Evolutionary conservation across 2,888 invertebrate species (phyloP).

Genomic region (Microchrysa polita): DNA sequence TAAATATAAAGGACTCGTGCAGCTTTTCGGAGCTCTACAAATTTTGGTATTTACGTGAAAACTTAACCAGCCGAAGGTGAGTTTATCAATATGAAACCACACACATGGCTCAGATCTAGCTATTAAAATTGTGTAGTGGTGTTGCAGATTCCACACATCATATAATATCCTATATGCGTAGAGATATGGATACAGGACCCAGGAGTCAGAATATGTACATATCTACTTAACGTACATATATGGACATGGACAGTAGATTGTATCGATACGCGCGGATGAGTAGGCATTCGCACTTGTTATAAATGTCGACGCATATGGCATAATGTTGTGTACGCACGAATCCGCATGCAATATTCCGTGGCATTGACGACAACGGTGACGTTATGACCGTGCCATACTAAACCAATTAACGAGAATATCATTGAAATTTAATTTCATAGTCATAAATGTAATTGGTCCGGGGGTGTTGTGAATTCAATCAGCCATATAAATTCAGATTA

Average conservation of each 20-base stretch:
- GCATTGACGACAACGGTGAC: constrained; percentile 10
- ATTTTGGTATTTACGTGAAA: constrained; percentile 30
- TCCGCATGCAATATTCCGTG: constrained; percentile 9
- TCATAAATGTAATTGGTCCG: constrained; percentile 42
- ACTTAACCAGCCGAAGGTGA: constrained; percentile 23
- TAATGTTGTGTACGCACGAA: constrained; percentile 32
- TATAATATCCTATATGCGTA: constrained; percentile 7
- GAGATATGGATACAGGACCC: not conserved
- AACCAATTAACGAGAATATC: constrained; percentile 44
- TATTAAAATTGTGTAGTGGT: constrained; percentile 11
- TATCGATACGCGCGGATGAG: constrained; percentile 22
- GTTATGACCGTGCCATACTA: constrained; percentile 42
- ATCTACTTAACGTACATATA: constrained; percentile 31
- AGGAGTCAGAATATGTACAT: no score
- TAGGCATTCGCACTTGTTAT: constrained; percentile 33
- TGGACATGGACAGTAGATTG: constrained; percentile 14
- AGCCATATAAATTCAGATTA: constrained; percentile 43
- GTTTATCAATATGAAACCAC: constrained; percentile 43
- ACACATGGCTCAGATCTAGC: constrained; percentile 28
- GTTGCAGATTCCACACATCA: no score
- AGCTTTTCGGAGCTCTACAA: constrained; percentile 7
- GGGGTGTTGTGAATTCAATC: constrained; percentile 41
- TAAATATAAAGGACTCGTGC: not conserved
- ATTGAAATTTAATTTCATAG: constrained; percentile 45
- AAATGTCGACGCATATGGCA: constrained; percentile 37